Base-by-base conservation (phyloP, 1,140 invertebrate genomes). In the Magallana ariakensis region DNA sequence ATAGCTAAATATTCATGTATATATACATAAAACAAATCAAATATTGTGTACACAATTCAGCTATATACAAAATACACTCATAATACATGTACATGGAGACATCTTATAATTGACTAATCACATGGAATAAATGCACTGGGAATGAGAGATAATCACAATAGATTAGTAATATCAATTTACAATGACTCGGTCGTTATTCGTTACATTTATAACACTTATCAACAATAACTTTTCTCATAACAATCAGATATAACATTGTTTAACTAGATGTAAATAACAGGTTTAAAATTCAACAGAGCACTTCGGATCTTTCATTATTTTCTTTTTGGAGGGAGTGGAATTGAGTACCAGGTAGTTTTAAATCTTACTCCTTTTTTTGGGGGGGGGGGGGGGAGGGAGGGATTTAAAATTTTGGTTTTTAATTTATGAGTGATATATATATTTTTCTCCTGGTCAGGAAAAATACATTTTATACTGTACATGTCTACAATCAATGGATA, bases 41-140 rank as follows among this genome's bases (percentile, higher is more conserved):
- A n/a, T n/a, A n/a, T 46, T 75, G 33, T 75, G 33, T 33, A 75
- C 22, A 75, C 19, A 75, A 46, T 70, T 70, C n/a, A 26, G 11
- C 33, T 46, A 46, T 46, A 4, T 46, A 46, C 33, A 46, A 46
- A 46, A 46, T 46, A 0, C 33, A 46, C 2, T 46, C 3, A 5
- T 46, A 46, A 46, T 5, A 46, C 33, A 46, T 46, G 33, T 5
- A 46, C 33, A 46, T 46, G 33, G 33, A 46, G 33, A 70, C 66
- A 75, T 5, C 22, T 26, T 75, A 75, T 26, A 13, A 75, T 22
- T 46, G 33, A 46, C 33, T 26, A 75, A 75, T 26, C 33, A 75
- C 22, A 75, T 75, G 66, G 66, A 75, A 75, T 75, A 75, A 75
- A 75, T 75, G 66, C 66, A 75, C 66, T 75, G 66, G 66, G 66